Conservation (phyloP, 2,888 invertebrate species). For the Pheosia gnoma region DNA sequence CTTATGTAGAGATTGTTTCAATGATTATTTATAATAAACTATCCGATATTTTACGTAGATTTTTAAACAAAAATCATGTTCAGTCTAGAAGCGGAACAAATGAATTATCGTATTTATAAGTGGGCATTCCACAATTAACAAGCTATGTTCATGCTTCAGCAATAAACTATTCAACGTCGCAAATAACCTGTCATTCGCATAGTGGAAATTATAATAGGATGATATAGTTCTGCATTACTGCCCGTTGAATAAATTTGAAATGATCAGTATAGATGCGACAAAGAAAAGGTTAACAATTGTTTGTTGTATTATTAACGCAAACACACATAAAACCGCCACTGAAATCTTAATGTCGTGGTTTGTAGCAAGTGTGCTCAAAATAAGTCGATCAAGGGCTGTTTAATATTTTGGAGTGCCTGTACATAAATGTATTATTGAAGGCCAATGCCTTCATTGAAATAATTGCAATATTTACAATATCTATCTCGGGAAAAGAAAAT, state of each 20-base stretch:
- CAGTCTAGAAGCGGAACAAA: background rate
- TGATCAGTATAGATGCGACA: constrained; percentile 36
- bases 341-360: too few species aligned
- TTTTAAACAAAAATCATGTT: background rate
- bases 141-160: background rate
- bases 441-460: too few species aligned
- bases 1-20: constrained; percentile 2
- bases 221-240: constrained; percentile 20
- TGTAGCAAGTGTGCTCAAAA: too few species aligned
- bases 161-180: constrained; percentile 3
- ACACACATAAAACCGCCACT: too few species aligned
- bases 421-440: too few species aligned
- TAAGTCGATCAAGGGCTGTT: too few species aligned
- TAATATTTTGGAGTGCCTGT: too few species aligned
- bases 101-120: background rate
- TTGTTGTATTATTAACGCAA: constrained; percentile 6
- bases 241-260: constrained; percentile 32
- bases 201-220: constrained; percentile 24
- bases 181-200: constrained; percentile 34
- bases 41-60: background rate
- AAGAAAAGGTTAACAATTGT: constrained; percentile 35
- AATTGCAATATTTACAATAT: too few species aligned
- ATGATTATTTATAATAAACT: background rate
- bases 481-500: too few species aligned
- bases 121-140: background rate